Evolutionary conservation across 2,888 invertebrate genomes (phyloP).

Genomic region (Eristalis intricaria): DNA sequence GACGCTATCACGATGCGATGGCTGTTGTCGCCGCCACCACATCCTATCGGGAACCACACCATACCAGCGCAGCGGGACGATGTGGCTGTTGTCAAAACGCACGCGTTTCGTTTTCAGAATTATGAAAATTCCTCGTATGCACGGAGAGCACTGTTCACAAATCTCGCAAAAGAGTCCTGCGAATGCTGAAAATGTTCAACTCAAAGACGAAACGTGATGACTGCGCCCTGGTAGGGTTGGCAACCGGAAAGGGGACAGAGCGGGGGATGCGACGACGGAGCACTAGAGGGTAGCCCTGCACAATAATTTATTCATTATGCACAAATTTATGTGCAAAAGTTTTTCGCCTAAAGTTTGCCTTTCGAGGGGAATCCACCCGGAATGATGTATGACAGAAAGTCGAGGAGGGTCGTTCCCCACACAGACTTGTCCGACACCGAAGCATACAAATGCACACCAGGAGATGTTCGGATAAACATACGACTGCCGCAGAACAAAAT

Average conservation of each 20-base stretch:
- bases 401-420: slow-evolving; percentile 49
- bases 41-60: slow-evolving; percentile 52
- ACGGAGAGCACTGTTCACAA: neutral
- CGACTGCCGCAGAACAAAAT: slow-evolving; percentile 60
- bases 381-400: slow-evolving; percentile 72
- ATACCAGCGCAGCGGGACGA: slow-evolving; percentile 21
- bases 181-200: slow-evolving; percentile 45
- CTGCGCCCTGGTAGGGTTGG: neutral
- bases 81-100: slow-evolving; percentile 52
- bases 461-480: slow-evolving; percentile 15
- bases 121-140: slow-evolving; percentile 42
- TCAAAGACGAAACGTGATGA: slow-evolving; percentile 57
- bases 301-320: slow-evolving; percentile 75
- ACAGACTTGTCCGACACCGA: neutral
- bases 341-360: slow-evolving; percentile 71
- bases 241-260: slow-evolving; percentile 18
- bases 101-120: slow-evolving; percentile 51
- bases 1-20: neutral
- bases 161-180: slow-evolving; percentile 9
- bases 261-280: slow-evolving; percentile 49
- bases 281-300: slow-evolving; percentile 59
- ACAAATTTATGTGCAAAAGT: slow-evolving; percentile 75
- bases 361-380: slow-evolving; percentile 67
- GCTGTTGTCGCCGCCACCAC: slow-evolving; percentile 1
- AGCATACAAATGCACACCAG: slow-evolving; percentile 1